These are phyloP conservation scores for Oxyruncus cristatus DNA, from an alignment of 2,113 vertebrate genomes.

Conservation along the genomic window DNA sequence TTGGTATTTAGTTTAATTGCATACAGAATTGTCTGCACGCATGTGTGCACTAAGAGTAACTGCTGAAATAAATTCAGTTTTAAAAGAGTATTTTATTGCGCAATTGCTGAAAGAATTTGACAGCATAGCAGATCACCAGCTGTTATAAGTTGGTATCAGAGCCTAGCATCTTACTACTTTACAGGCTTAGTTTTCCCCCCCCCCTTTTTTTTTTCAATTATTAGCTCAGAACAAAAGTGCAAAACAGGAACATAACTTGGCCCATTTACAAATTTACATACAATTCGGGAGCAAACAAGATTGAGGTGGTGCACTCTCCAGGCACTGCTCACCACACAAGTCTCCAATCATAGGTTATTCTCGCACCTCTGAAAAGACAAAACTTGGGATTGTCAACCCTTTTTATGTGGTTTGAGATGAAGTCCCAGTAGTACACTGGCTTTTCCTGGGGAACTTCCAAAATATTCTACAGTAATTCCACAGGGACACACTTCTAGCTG, in stretches of 20 bases:
- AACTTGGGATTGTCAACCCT: background rate
- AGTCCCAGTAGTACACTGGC: background rate
- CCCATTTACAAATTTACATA: background rate
- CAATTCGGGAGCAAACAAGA: background rate
- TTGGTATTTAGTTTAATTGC: background rate
- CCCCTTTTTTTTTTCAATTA: background rate
- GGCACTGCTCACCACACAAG: fast-evolving
- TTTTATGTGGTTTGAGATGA: background rate
- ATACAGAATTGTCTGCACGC: background rate
- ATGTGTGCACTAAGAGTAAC: background rate
- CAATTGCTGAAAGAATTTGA: background rate
- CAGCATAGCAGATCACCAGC: background rate
- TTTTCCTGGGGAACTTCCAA: background rate
- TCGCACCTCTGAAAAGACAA: background rate
- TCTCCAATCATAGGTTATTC: background rate
- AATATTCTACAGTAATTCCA: background rate
- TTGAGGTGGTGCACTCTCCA: background rate
- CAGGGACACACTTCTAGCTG: background rate
- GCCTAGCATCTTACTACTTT: background rate
- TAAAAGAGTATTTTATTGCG: background rate
- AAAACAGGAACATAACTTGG: background rate
- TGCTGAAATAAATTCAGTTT: background rate
- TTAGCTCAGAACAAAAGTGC: background rate
- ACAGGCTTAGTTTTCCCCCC: fast-evolving
- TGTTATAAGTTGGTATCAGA: background rate